Base-by-base conservation (phyloP, 2,113 vertebrate genomes). In the Rynchops niger region DNA sequence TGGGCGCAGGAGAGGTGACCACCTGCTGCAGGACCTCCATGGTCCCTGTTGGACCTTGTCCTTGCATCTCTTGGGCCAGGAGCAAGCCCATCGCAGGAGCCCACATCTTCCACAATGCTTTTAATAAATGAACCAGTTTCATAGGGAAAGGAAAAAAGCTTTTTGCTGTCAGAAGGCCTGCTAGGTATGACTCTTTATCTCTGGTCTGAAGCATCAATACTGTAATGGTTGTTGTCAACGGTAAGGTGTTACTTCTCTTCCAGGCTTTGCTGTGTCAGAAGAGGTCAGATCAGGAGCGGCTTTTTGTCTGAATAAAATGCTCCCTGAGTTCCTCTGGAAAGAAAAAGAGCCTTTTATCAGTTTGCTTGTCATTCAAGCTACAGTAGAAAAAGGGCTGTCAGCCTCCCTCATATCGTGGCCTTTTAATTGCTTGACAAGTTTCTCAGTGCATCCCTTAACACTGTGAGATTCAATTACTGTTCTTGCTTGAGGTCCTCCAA, bases 121-220 rank as follows among this genome's bases (percentile, higher is more conserved):
- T 76, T 66, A 62, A 16, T 55, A 69, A 61, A 67, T 30, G 29
- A 86, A 58, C 15, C 12, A 2, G 21, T 50, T 77, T 86, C 42
- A 30, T 3, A 40, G 30, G 6, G 20, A 90, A 82, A 70, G 9
- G 47, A 30, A 18, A 61, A 70, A 76, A 29, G 4, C 27, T 53
- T 90, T 82, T 73, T 67, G 22, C n/a, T 32, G 43, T 76, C 61
- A 76, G 56, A n/a, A 78, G 13, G 15, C 11, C 32, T 43, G 19
- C 42, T 49, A 47, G n/a, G 29, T n/a, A 32, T 0, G 0, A 11
- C 52, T 59, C 15, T 66, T 52, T 34, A 18, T 42, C 23, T 73
- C 27, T 69, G 25, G 14, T 21, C 65, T 0, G 0, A 25, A 74
- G 36, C 65, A 30, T 25, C 2, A 0, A 4, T 36, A 16, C 25